A percentile compares a stretch with the other conserved stretches of the same genome.
These are phyloP conservation scores for Hypomecis atomaria DNA, from an alignment of 2,888 invertebrate genomes.

Conservation along the genomic window DNA sequence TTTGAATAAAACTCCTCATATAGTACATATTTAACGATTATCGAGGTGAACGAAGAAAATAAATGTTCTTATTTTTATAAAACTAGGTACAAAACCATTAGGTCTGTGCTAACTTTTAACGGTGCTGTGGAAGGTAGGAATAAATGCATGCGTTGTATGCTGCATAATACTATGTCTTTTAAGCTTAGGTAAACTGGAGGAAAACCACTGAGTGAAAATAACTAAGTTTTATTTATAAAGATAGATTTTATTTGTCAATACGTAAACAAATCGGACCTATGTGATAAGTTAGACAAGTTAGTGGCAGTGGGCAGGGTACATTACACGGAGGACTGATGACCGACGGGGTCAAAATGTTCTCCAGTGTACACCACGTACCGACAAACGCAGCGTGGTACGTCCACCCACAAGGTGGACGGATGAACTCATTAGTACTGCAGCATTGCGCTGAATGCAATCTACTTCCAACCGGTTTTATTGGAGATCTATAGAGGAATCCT, in stretches of 20 bases:
- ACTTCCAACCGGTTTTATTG: no score
- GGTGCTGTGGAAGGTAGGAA: slow-evolving; percentile 13
- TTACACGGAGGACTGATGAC: no score
- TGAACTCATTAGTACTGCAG: no score
- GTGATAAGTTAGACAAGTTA: no score
- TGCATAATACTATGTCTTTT: slow-evolving; percentile 14
- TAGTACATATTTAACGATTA: slow-evolving; percentile 5
- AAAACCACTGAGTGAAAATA: not conserved
- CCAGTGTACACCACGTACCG: no score
- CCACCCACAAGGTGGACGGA: no score
- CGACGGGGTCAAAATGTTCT: no score
- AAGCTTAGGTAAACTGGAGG: slow-evolving; percentile 1
- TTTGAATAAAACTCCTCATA: not conserved
- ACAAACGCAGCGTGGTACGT: no score
- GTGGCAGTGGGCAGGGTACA: no score
- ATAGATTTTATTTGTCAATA: not conserved
- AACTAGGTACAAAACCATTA: slow-evolving; percentile 24
- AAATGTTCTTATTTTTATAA: slow-evolving; percentile 15
- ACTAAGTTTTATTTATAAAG: not conserved
- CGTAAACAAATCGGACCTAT: no score
- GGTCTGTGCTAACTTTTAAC: slow-evolving; percentile 23
- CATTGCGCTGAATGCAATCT: no score
- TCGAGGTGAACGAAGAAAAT: slow-evolving; percentile 17
- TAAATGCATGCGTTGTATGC: slow-evolving; percentile 20
- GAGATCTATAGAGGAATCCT: no score